Evolutionary conservation across 2,888 invertebrate genomes (phyloP).

Genomic region (Fragum whitleyi): DNA sequence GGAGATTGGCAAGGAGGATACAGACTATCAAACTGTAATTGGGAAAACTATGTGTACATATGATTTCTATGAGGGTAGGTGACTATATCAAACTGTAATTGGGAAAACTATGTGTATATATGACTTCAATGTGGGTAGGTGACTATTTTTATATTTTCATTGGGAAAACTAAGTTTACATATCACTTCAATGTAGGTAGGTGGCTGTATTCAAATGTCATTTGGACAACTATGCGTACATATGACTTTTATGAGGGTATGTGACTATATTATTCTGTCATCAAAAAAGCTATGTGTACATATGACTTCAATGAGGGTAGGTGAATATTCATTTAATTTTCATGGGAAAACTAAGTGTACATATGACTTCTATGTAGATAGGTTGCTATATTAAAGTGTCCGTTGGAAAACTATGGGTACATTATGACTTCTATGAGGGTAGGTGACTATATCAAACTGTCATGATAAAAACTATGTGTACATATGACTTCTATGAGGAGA

Average conservation of each 20-base stretch:
- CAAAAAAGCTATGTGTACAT: too few species aligned
- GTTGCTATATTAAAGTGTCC: too few species aligned
- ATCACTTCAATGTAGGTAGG: too few species aligned
- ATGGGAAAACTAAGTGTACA: too few species aligned
- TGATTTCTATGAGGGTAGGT: constrained; percentile 95
- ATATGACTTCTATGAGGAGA: constrained; percentile 96
- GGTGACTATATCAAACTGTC: constrained; percentile 88
- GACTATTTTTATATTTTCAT: constrained; percentile 89
- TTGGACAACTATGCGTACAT: constrained; percentile 98
- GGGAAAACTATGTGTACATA: constrained; percentile 99
- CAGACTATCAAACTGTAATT: constrained; percentile 89
- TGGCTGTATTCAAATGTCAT: constrained; percentile 89
- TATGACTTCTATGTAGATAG: too few species aligned
- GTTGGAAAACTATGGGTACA: too few species aligned
- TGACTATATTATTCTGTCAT: too few species aligned
- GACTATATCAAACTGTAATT: constrained; percentile 89
- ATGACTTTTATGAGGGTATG: constrained; percentile 96
- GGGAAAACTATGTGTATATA: constrained; percentile 99
- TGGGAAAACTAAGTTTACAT: constrained; percentile 88
- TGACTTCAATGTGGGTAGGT: constrained; percentile 95
- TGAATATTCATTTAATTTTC: too few species aligned
- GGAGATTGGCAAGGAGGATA: constrained; percentile 87
- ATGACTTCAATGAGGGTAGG: too few species aligned
- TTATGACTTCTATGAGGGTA: constrained; percentile 96
- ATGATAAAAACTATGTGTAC: constrained; percentile 98